Evolutionary conservation across 2,113 vertebrate genomes (phyloP).

Genomic region (Anguilla japonica): DNA sequence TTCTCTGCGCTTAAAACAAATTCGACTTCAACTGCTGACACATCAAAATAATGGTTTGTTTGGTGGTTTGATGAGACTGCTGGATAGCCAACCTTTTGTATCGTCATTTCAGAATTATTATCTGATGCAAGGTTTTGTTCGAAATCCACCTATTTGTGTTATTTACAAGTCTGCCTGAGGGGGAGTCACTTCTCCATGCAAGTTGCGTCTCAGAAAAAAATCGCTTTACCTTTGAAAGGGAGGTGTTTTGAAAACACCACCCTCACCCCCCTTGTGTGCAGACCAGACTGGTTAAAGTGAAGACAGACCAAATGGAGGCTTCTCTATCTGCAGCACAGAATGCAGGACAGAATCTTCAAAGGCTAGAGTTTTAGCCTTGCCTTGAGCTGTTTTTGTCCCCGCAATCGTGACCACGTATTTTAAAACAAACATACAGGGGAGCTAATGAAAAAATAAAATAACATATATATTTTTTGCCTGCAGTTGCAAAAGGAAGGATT

Average conservation of each 20-base stretch:
- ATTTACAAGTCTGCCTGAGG: background rate
- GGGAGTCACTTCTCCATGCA: background rate
- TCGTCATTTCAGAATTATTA: background rate
- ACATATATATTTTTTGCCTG: background rate
- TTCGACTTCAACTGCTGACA: background rate
- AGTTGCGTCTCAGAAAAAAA: background rate
- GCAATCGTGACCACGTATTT: background rate
- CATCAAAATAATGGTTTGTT: background rate
- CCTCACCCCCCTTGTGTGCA: background rate
- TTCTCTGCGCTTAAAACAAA: background rate
- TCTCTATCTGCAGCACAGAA: background rate
- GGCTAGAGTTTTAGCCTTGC: background rate
- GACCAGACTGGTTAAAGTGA: background rate
- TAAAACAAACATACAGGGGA: background rate
- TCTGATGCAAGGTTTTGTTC: background rate
- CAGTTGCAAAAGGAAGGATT: background rate
- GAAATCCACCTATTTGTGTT: background rate
- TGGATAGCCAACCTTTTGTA: background rate
- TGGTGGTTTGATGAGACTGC: background rate
- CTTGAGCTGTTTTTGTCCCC: background rate
- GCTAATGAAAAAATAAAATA: background rate
- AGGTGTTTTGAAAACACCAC: background rate
- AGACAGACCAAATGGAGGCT: background rate
- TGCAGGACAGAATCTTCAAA: background rate
- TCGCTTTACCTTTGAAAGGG: background rate